Percentiles rank a stretch among this genome's conserved stretches.
These are phyloP conservation scores for Panorpa germanica DNA, from an alignment of 2,888 invertebrate genomes.

Conservation along the genomic window DNA sequence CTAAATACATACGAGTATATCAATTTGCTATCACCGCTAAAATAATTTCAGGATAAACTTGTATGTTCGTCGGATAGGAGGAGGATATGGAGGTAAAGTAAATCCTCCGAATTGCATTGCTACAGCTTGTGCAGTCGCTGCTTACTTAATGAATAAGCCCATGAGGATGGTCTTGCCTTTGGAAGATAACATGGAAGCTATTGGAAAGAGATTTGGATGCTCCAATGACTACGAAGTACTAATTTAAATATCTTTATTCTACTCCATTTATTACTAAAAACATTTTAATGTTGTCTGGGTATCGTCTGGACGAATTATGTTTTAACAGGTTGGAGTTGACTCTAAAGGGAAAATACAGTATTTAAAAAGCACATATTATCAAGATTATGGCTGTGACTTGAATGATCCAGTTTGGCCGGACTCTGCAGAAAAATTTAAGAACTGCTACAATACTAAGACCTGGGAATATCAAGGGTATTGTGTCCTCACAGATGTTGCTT, in stretches of 20 bases:
- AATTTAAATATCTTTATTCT: too few species aligned
- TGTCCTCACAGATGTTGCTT: constrained; percentile 42
- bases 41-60: constrained; percentile 54
- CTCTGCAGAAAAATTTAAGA: constrained; percentile 23
- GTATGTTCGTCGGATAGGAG: constrained; percentile 53
- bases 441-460: constrained; percentile 39
- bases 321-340: constrained; percentile 37
- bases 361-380: constrained; percentile 31
- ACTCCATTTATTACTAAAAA: too few species aligned
- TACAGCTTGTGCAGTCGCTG: constrained; percentile 49
- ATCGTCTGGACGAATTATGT: too few species aligned
- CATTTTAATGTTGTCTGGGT: too few species aligned
- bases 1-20: too few species aligned
- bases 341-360: constrained; percentile 45
- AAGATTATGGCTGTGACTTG: constrained; percentile 30
- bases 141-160: constrained; percentile 33
- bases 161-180: constrained; percentile 51
- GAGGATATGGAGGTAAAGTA: constrained; percentile 65
- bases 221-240: constrained; percentile 46
- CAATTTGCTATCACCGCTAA: too few species aligned
- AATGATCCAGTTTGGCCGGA: constrained; percentile 29
- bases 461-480: too few species aligned
- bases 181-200: constrained; percentile 47
- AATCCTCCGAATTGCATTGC: constrained; percentile 35
- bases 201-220: constrained; percentile 45